phyloP scores from a whole-genome alignment of 2,113 vertebrate species.

The Syngnathus floridae region DNA sequence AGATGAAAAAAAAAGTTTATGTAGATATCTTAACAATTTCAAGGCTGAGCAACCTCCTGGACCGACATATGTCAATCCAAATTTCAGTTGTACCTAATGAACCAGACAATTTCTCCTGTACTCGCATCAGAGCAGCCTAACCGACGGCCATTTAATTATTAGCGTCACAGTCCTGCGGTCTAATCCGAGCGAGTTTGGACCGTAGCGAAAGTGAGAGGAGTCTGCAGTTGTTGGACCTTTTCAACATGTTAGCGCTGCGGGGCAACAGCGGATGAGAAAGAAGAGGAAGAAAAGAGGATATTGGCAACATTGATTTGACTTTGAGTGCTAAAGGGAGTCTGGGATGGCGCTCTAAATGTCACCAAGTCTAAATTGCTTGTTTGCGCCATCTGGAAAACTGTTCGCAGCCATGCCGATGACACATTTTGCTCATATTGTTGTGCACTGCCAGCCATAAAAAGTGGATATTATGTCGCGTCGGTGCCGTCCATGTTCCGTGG shows the following conservation, averaged over 20 bases:
- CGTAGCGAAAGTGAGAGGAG: conserved; percentile 46
- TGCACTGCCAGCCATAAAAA: conserved; percentile 1
- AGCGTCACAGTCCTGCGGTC: conserved; percentile 30
- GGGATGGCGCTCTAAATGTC: conserved; percentile 35
- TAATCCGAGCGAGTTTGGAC: conserved; percentile 33
- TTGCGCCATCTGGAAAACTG: conserved; percentile 7
- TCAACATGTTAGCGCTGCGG: conserved; percentile 23
- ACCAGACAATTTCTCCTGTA: not conserved
- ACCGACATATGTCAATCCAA: not conserved
- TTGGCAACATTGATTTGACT: conserved; percentile 34
- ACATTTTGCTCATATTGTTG: not conserved
- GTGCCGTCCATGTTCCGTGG: no score
- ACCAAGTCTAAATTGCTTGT: conserved; percentile 21
- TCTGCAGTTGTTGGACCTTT: conserved; percentile 34
- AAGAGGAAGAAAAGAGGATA: conserved; percentile 3
- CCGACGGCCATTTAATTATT: not conserved
- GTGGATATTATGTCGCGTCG: not conserved
- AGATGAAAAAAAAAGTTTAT: not conserved
- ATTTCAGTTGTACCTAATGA: not conserved
- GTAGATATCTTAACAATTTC: not conserved
- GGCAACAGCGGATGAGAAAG: conserved; percentile 21
- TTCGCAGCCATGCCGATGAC: not conserved
- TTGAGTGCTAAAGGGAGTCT: conserved; percentile 29
- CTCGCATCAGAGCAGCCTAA: not conserved
- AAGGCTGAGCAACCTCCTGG: not conserved